Evolutionary conservation across 2,113 vertebrate species (phyloP).

Genomic region (Corythoichthys intestinalis): DNA sequence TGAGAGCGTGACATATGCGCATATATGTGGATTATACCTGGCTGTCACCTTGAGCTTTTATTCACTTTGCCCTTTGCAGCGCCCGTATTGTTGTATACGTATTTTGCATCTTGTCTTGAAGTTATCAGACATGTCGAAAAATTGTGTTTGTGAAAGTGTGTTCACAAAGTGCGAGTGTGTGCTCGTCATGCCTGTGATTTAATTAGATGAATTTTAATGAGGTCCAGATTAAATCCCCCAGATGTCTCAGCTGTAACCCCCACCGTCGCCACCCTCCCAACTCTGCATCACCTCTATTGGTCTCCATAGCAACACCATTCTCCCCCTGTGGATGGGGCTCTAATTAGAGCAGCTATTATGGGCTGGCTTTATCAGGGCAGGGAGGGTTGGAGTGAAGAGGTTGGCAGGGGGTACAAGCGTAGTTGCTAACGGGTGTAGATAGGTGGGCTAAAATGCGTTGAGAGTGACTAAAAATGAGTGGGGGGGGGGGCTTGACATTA

Average conservation of each 20-base stretch:
- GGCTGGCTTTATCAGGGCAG: slow-evolving; percentile 65
- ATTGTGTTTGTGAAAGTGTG: slow-evolving; percentile 15
- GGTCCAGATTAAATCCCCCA: slow-evolving; percentile 79
- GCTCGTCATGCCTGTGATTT: slow-evolving; percentile 74
- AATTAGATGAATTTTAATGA: slow-evolving; percentile 79
- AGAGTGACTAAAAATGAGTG: background rate
- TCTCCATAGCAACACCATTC: slow-evolving; percentile 75
- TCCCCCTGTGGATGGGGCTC: slow-evolving; percentile 74
- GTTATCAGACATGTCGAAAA: slow-evolving; percentile 23
- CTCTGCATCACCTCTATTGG: slow-evolving; percentile 53
- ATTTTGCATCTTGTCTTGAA: slow-evolving; percentile 29
- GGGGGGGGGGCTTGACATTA: background rate
- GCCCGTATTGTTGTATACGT: slow-evolving; percentile 23
- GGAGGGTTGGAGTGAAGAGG: slow-evolving; percentile 45
- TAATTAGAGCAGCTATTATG: slow-evolving; percentile 83
- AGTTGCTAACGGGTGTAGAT: slow-evolving; percentile 42
- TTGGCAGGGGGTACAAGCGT: slow-evolving; percentile 30
- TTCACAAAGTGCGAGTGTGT: slow-evolving; percentile 23
- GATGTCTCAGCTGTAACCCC: slow-evolving; percentile 72
- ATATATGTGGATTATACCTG: slow-evolving; percentile 21
- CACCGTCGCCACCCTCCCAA: slow-evolving; percentile 40
- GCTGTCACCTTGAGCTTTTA: slow-evolving; percentile 31
- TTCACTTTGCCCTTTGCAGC: slow-evolving; percentile 16
- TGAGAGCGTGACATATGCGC: slow-evolving; percentile 20
- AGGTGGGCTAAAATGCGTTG: slow-evolving; percentile 29